Evolutionary conservation across 2,888 invertebrate genomes (phyloP).

Genomic region (Himalopsyche tibetana): DNA sequence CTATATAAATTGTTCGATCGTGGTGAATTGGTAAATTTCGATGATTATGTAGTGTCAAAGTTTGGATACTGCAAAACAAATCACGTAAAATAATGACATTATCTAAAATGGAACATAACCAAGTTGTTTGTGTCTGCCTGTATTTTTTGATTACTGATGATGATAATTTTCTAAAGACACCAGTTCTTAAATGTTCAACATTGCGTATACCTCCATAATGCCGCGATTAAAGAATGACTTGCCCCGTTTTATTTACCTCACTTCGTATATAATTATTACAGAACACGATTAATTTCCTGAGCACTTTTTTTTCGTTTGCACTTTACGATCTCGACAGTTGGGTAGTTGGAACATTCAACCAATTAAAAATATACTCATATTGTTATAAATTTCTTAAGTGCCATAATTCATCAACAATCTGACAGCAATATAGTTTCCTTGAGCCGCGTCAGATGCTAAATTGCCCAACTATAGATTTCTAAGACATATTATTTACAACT

Average conservation of each 20-base stretch:
- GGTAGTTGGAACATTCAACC: neutral
- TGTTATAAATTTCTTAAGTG: conserved; percentile 46
- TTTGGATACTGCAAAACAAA: no score
- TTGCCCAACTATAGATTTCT: conserved; percentile 17
- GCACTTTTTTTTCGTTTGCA: conserved; percentile 17
- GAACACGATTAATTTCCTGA: conserved; percentile 27
- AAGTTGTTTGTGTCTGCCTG: no score
- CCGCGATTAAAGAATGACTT: neutral
- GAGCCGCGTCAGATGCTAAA: conserved; percentile 13
- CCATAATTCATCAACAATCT: conserved; percentile 46
- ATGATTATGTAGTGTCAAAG: no score
- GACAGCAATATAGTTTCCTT: conserved; percentile 35
- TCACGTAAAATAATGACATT: no score
- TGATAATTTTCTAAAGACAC: no score
- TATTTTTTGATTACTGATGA: no score
- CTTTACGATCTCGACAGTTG: conserved; percentile 23
- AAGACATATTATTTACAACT: conserved; percentile 27
- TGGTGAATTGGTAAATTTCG: no score
- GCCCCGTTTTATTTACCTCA: neutral
- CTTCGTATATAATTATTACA: conserved; percentile 14
- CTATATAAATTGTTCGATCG: no score
- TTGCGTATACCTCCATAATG: neutral
- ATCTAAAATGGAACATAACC: no score
- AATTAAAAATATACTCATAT: conserved; percentile 43
- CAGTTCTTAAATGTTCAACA: neutral